phyloP scores from a whole-genome alignment of 2,113 vertebrate genomes.

The Bufo bufo region DNA sequence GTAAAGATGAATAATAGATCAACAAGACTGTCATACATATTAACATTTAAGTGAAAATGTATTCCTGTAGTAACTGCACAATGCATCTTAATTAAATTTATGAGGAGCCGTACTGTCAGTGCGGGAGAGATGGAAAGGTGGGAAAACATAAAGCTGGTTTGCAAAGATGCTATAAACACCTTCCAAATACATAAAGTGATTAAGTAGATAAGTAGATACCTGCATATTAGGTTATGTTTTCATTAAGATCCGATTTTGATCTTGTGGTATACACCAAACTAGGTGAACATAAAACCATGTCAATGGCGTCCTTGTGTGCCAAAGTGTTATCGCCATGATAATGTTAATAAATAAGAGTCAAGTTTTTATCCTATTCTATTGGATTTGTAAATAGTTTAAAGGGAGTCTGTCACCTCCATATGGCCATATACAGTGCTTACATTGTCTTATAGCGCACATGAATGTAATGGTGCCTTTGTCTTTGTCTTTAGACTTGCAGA shows the following conservation, averaged over 20 bases:
- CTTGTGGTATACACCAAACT: too few species aligned
- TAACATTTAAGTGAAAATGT: slow-evolving; percentile 57
- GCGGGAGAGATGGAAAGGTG: not conserved
- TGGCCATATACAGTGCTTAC: too few species aligned
- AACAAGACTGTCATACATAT: slow-evolving; percentile 55
- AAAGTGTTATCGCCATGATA: too few species aligned
- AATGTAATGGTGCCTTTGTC: too few species aligned
- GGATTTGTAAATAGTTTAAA: too few species aligned
- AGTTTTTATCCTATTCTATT: too few species aligned
- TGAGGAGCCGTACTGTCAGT: not conserved
- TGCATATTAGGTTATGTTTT: not conserved
- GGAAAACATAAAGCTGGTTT: slow-evolving; percentile 11
- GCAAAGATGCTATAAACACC: not conserved
- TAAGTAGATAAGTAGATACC: not conserved
- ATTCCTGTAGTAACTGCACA: slow-evolving; percentile 31
- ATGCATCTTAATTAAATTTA: slow-evolving; percentile 60
- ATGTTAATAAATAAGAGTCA: too few species aligned
- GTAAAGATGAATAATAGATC: slow-evolving; percentile 54
- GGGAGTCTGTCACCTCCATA: too few species aligned
- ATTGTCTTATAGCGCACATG: too few species aligned
- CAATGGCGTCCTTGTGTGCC: too few species aligned
- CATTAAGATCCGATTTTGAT: not conserved
- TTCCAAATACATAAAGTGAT: not conserved
- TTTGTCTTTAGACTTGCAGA: too few species aligned
- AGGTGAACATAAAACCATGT: not conserved